These are phyloP conservation scores for Meloidogyne chitwoodi DNA, from an alignment of 1,140 invertebrate genomes.

Conservation along the genomic window DNA sequence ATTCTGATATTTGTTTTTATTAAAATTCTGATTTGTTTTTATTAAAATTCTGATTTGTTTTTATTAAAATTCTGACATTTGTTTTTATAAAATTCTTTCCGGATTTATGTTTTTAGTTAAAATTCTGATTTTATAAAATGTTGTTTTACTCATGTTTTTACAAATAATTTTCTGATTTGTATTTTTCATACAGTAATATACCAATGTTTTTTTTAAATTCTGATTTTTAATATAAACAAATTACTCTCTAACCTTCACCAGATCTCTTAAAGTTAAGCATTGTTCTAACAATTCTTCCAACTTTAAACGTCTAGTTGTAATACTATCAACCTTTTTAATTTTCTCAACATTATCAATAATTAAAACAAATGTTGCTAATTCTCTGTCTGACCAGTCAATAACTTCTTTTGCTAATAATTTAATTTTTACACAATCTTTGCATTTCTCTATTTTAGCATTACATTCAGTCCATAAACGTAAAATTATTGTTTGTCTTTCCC, in stretches of 20 bases:
- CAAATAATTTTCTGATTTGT: not conserved
- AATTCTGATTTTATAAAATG: too few species aligned
- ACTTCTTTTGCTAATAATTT: conserved; percentile 15
- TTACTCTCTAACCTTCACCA: conserved; percentile 21
- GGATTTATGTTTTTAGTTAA: too few species aligned
- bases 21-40: not conserved
- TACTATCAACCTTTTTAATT: not conserved
- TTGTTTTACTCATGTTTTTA: not conserved
- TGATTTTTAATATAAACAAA: too few species aligned
- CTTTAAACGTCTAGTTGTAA: not conserved
- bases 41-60: too few species aligned
- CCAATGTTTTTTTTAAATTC: too few species aligned
- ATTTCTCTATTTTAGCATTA: conserved; percentile 25
- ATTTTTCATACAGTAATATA: too few species aligned
- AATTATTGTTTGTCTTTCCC: conserved; percentile 24
- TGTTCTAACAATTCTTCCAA: conserved; percentile 17
- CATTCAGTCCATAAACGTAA: conserved; percentile 19
- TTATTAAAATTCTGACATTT: too few species aligned
- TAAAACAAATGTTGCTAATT: conserved; percentile 2
- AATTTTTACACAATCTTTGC: conserved; percentile 15
- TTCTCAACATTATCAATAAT: not conserved
- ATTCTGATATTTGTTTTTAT: not conserved
- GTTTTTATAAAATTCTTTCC: too few species aligned
- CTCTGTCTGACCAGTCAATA: conserved; percentile 15
- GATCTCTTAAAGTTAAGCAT: conserved; percentile 9